Evolutionary conservation across 2,113 vertebrate genomes (phyloP).

Genomic region (Glareola pratincola): DNA sequence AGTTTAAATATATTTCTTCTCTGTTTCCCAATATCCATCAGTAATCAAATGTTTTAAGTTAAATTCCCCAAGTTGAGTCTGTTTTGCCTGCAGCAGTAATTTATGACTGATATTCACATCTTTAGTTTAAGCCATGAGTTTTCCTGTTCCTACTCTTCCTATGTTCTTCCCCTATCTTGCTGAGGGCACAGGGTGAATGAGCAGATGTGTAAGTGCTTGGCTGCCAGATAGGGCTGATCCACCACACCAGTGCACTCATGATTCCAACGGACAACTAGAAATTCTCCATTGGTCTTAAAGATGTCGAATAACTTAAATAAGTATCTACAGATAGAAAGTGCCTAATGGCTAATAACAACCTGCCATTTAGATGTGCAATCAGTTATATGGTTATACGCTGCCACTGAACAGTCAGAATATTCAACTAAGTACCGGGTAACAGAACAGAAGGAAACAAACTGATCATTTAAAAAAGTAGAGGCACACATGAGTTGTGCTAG

Average conservation of each 20-base stretch:
- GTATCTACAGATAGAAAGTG: neutral
- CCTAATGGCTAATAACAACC: neutral
- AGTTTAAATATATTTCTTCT: neutral
- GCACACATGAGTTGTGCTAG: neutral
- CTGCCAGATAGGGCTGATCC: rapidly evolving
- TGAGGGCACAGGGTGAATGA: rapidly evolving
- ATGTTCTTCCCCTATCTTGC: neutral
- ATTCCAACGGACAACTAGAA: neutral
- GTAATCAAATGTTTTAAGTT: neutral
- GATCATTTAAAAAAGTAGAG: neutral
- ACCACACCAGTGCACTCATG: neutral
- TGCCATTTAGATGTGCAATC: neutral
- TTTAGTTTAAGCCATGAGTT: neutral
- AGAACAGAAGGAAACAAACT: neutral
- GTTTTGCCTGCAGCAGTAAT: neutral
- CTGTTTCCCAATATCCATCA: neutral
- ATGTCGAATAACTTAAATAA: neutral
- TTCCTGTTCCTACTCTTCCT: neutral
- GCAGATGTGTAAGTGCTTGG: rapidly evolving
- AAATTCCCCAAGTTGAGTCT: neutral
- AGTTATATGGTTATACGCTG: neutral
- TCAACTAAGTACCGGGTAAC: neutral
- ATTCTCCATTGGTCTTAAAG: neutral
- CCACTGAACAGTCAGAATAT: neutral
- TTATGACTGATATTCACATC: neutral